These are phyloP conservation scores for Nothobranchius kuhntae DNA, from an alignment of 2,113 vertebrate genomes.

Conservation along the genomic window DNA sequence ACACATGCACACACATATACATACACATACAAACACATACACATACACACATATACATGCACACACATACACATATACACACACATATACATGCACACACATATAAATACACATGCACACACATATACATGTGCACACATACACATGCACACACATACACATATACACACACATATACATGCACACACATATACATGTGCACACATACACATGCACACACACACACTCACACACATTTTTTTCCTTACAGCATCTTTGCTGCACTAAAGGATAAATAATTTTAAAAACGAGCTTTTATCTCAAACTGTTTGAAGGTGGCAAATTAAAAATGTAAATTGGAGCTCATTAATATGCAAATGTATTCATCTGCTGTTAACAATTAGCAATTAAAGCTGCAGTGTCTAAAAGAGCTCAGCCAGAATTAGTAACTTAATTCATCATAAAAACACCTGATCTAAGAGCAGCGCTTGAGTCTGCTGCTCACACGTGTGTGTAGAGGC, in stretches of 20 bases:
- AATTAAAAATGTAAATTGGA: slow-evolving; percentile 99
- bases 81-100: background rate
- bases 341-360: slow-evolving; percentile 99
- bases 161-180: no score
- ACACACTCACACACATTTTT: background rate
- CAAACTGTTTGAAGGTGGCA: slow-evolving; percentile 99
- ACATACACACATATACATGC: no score
- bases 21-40: no score
- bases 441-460: slow-evolving; percentile 87
- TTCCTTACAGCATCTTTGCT: slow-evolving; percentile 87
- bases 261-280: slow-evolving; percentile 99
- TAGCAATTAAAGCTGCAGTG: slow-evolving; percentile 99
- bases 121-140: background rate
- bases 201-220: background rate
- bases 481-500: no score
- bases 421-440: slow-evolving; percentile 99
- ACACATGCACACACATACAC: no score
- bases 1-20: no score
- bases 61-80: no score
- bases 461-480: slow-evolving; percentile 81
- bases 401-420: slow-evolving; percentile 99
- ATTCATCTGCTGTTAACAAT: slow-evolving; percentile 99
- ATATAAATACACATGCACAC: slow-evolving; percentile 9
- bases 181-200: no score
- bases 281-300: slow-evolving; percentile 99